Evolutionary conservation across 2,888 invertebrate genomes (phyloP), one percentile per base, ranked within the genome.

Genomic region (Macrophya alboannulata): DNA sequence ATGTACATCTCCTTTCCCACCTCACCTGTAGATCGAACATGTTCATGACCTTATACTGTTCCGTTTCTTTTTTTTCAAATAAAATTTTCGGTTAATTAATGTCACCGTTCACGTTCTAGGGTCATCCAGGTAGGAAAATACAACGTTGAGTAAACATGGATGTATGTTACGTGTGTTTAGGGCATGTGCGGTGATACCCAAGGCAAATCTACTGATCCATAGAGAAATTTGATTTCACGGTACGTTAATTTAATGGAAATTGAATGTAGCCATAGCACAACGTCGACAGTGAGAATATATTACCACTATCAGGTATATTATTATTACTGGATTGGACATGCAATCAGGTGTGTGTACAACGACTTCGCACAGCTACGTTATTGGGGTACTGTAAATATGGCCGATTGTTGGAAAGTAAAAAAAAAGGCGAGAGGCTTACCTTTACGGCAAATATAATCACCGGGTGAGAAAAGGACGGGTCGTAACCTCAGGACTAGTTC

Each of bases 1-100:
- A 99, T 99, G 95, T 99, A 99, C 99, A 99, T 99, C 95, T 99
- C 99, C 94, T 99, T 99, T 89, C 99, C 99, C 89, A 99, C 99
- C 95, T 99, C 99, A 92, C 99, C 99, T 99, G 95, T 1, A 94
- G 92, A 92, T 88, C 89, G 90, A 86, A 77, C 77, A 71, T 21
- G 25, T 55, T 21, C 21, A 74, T 21, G 5, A 21, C 45, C 45
- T 72, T 21, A 72, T 10, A 21, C 10, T 25, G 59, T 10, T 15
- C 12, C 8, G 8, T 37, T 31, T 59, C 59, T 25, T 6, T 17
- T 51, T 51, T 6, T 5, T 6, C n/a, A n/a, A n/a, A 6, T 17
- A 21, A 6, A 62, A 59, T 84, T 68, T 40, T 17, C 8, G 40
- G 31, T 21, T n/a, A 84, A 17, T 85, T 59, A 40, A 68, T 9